These are phyloP conservation scores for Botia almorhae DNA, from an alignment of 2,797 vertebrate species.

Conservation along the genomic window DNA sequence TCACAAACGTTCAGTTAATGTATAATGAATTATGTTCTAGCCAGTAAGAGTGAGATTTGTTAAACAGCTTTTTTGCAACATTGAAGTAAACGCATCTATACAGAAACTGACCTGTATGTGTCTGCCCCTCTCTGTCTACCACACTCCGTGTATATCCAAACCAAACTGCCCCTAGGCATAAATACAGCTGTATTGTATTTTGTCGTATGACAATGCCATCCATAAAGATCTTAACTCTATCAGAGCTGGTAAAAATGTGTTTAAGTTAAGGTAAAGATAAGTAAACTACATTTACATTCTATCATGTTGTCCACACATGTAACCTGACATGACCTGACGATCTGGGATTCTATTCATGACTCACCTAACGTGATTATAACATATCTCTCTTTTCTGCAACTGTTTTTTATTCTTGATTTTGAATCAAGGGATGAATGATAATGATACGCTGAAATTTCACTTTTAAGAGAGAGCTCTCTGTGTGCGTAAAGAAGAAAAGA, in stretches of 20 bases:
- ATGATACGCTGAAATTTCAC: slow-evolving; percentile 58
- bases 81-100: too few species aligned
- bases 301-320: slow-evolving; percentile 6
- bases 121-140: too few species aligned
- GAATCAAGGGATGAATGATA: slow-evolving; percentile 49
- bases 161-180: too few species aligned
- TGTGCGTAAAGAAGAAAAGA: slow-evolving; percentile 59
- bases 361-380: slow-evolving; percentile 20
- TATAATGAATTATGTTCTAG: background rate
- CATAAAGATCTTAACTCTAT: background rate
- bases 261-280: background rate
- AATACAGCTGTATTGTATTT: too few species aligned
- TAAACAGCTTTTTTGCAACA: too few species aligned
- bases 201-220: too few species aligned
- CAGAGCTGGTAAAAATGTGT: background rate
- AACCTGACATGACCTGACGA: slow-evolving; percentile 2
- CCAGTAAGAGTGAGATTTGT: background rate
- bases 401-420: slow-evolving; percentile 38
- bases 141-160: too few species aligned
- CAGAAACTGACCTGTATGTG: too few species aligned
- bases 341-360: slow-evolving; percentile 16
- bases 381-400: slow-evolving; percentile 14
- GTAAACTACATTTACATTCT: background rate
- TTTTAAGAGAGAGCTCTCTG: slow-evolving; percentile 53
- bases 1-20: background rate